Conservation (phyloP, 2,113 vertebrate genomes). For the Cepphus grylle region DNA sequence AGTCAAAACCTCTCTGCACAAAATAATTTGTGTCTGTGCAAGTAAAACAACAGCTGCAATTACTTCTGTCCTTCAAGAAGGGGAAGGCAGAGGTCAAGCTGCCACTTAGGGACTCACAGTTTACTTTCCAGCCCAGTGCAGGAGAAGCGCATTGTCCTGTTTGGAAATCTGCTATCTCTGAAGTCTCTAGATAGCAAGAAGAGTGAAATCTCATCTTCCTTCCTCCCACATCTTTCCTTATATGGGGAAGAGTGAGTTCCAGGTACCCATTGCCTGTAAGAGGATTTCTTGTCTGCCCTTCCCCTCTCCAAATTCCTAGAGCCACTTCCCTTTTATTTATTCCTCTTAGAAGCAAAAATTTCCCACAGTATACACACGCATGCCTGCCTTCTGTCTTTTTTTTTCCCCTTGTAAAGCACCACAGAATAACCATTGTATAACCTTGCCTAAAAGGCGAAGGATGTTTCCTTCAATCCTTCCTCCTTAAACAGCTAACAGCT, state of each 20-base stretch:
- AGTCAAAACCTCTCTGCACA: neutral
- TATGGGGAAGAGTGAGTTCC: neutral
- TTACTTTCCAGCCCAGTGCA: neutral
- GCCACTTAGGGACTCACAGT: neutral
- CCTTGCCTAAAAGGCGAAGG: neutral
- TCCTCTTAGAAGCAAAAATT: neutral
- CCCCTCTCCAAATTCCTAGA: neutral
- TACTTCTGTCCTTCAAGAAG: neutral
- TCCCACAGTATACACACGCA: neutral
- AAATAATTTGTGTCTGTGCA: neutral
- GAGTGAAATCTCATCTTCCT: neutral
- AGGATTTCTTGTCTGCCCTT: neutral
- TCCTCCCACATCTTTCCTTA: neutral
- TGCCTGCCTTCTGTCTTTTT: neutral
- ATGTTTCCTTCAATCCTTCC: neutral
- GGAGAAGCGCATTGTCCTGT: neutral
- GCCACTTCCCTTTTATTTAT: neutral
- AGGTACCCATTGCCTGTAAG: neutral
- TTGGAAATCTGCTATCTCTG: neutral
- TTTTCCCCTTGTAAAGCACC: neutral
- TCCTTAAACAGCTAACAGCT: slow-evolving; percentile 20
- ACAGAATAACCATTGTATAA: neutral
- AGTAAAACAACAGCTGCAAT: neutral
- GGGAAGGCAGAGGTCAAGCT: neutral
- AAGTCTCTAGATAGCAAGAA: neutral